phyloP scores from a whole-genome alignment of 2,113 vertebrate species.

The Salvelinus fontinalis region DNA sequence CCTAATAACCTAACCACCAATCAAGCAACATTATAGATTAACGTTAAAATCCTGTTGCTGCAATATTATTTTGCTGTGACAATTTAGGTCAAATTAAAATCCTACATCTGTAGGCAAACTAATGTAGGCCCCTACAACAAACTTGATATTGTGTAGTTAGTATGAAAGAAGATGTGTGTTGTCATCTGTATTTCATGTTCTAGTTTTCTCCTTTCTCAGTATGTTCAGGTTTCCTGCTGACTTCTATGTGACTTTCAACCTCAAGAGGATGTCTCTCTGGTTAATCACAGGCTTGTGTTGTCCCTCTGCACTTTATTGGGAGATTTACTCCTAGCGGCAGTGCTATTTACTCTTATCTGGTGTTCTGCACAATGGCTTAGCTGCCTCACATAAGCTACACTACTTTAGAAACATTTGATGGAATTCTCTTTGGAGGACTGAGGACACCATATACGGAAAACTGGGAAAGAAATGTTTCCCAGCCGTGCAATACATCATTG shows the following conservation, averaged over 20 bases:
- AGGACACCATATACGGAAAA: not conserved
- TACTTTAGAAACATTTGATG: not conserved
- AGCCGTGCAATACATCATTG: not conserved
- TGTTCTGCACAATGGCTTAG: not conserved
- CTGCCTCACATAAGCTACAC: not conserved
- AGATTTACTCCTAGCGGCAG: not conserved
- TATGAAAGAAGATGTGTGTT: too few relatives aligned
- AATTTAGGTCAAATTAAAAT: too few relatives aligned
- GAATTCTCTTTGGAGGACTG: not conserved
- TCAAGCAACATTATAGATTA: too few relatives aligned
- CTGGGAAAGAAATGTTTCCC: not conserved
- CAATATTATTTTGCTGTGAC: too few relatives aligned
- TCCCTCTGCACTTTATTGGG: not conserved
- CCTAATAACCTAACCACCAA: too few relatives aligned
- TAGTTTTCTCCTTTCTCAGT: not conserved
- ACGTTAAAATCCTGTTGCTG: too few relatives aligned
- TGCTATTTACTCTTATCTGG: not conserved
- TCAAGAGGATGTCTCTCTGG: not conserved
- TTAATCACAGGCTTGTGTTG: not conserved
- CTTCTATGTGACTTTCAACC: slow-evolving; percentile 6
- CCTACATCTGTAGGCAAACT: too few relatives aligned
- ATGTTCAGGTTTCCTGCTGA: not conserved
- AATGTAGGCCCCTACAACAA: too few relatives aligned
- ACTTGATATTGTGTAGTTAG: too few relatives aligned
- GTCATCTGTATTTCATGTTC: not conserved